Evolutionary conservation across 2,113 vertebrate species (phyloP).

Genomic region (Nerophis lumbriciformis): DNA sequence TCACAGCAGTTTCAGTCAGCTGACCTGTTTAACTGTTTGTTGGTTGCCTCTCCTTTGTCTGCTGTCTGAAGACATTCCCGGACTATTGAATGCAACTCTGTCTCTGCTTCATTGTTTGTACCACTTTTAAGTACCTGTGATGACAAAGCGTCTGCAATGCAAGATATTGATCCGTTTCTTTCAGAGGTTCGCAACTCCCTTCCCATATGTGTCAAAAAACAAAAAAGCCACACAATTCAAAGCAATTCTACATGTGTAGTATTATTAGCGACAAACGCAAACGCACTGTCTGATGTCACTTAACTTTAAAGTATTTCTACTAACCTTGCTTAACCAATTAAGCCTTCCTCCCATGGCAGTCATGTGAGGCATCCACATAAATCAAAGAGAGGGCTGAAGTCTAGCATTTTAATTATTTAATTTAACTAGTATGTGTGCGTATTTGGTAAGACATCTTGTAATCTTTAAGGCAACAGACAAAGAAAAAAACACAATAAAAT

Average conservation of each 20-base stretch:
- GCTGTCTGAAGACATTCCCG: conserved; percentile 51
- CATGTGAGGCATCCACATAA: conserved; percentile 28
- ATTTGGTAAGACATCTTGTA: conserved; percentile 19
- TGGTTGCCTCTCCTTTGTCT: conserved; percentile 18
- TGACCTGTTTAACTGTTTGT: conserved; percentile 9
- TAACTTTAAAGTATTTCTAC: conserved; percentile 16
- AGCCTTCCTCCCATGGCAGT: conserved; percentile 1
- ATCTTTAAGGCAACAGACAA: conserved; percentile 31
- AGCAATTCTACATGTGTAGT: conserved; percentile 25
- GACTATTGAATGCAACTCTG: conserved; percentile 49
- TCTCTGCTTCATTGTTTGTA: conserved; percentile 60
- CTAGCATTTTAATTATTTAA: conserved; percentile 38
- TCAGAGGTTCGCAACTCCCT: conserved; percentile 7
- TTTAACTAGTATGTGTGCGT: conserved; percentile 23
- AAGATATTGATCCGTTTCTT: conserved; percentile 22
- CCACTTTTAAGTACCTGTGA: conserved; percentile 49
- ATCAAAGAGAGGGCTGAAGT: conserved; percentile 29
- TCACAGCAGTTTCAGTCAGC: conserved; percentile 17
- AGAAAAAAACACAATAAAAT: conserved; percentile 27
- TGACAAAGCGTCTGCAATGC: conserved; percentile 63
- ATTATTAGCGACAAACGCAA: conserved; percentile 5
- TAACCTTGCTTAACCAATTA: conserved; percentile 24
- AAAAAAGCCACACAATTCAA: not conserved
- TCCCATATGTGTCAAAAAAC: conserved; percentile 20
- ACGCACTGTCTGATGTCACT: conserved; percentile 27